These are phyloP conservation scores for Artibeus jamaicensis DNA, from an alignment of 2,797 vertebrate genomes.

Conservation along the genomic window DNA sequence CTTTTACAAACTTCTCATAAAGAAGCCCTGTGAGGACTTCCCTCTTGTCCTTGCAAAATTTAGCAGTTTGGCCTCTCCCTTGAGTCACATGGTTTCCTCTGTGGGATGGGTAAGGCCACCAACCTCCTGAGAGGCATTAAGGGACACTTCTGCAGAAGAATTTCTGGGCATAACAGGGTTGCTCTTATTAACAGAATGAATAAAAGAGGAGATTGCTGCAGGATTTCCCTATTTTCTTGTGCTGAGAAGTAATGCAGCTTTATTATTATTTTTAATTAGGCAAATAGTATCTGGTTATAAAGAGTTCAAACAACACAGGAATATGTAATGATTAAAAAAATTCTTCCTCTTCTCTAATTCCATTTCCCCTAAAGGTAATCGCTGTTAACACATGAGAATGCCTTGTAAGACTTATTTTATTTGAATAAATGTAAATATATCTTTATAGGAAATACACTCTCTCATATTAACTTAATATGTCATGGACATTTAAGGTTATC, in stretches of 20 bases:
- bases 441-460: neutral
- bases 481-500: neutral
- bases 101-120: neutral
- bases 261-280: neutral
- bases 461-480: neutral
- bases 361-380: neutral
- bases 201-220: neutral
- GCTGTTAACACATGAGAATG: neutral
- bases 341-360: neutral
- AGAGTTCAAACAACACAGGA: neutral
- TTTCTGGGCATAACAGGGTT: neutral
- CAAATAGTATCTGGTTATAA: neutral
- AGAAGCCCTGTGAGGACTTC: neutral
- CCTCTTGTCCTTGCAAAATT: neutral
- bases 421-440: neutral
- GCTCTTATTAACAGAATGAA: neutral
- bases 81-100: neutral
- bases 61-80: neutral
- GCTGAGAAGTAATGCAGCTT: neutral
- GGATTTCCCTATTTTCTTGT: neutral
- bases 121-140: neutral
- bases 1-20: neutral
- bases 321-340: neutral
- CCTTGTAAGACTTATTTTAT: neutral
- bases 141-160: neutral